Evolutionary conservation across 2,797 vertebrate genomes (phyloP).

Genomic region (Champsocephalus gunnari): DNA sequence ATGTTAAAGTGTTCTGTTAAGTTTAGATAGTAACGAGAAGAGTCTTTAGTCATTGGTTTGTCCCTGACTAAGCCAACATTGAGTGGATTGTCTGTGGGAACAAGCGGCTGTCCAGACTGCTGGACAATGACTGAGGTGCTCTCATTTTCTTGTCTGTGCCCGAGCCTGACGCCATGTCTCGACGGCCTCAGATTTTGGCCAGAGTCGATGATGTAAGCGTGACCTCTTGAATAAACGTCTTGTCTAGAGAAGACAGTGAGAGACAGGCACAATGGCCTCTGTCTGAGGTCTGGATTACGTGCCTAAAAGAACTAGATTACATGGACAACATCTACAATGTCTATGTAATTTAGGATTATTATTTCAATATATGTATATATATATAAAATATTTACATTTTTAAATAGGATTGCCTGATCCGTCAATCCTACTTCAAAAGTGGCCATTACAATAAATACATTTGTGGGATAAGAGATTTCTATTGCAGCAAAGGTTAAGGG

Average conservation of each 20-base stretch:
- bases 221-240: slow-evolving; percentile 56
- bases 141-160: slow-evolving; percentile 75
- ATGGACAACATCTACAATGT: background rate
- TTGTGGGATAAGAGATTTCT: slow-evolving; percentile 22
- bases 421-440: slow-evolving; percentile 12
- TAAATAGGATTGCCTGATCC: background rate
- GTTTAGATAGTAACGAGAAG: slow-evolving; percentile 13
- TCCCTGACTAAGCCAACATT: slow-evolving; percentile 69
- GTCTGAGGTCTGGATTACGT: slow-evolving; percentile 20
- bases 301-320: background rate
- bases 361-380: background rate
- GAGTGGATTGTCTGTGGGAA: slow-evolving; percentile 71
- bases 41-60: slow-evolving; percentile 45
- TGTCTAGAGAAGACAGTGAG: slow-evolving; percentile 53
- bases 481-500: slow-evolving; percentile 35
- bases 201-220: slow-evolving; percentile 56
- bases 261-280: slow-evolving; percentile 38
- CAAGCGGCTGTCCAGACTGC: slow-evolving; percentile 66
- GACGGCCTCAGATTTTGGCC: slow-evolving; percentile 61
- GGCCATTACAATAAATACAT: slow-evolving; percentile 10
- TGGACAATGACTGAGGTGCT: slow-evolving; percentile 70
- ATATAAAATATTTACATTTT: background rate
- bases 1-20: slow-evolving; percentile 2
- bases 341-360: background rate
- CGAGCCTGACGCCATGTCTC: slow-evolving; percentile 76